Evolutionary conservation across 2,888 invertebrate species (phyloP).

Genomic region (Macrosoma leucophasiata): DNA sequence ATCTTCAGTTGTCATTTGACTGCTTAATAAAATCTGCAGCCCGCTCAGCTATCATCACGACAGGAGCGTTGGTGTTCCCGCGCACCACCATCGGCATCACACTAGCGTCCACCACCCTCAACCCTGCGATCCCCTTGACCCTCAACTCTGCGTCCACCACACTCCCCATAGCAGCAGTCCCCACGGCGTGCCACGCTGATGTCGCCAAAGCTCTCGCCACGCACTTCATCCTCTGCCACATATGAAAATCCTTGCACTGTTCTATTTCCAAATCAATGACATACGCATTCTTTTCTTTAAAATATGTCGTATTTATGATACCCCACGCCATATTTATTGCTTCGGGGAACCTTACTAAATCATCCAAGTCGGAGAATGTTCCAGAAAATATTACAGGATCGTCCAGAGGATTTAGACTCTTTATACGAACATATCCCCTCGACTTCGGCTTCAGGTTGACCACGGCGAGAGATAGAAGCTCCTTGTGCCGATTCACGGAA

Average conservation of each 20-base stretch:
- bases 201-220: slow-evolving; percentile 39
- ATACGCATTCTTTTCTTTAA: slow-evolving; percentile 37
- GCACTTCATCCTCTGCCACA: slow-evolving; percentile 61
- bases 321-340: slow-evolving; percentile 39
- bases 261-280: slow-evolving; percentile 38
- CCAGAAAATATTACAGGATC: slow-evolving; percentile 50
- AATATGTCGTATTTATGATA: slow-evolving; percentile 42
- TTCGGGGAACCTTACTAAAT: slow-evolving; percentile 40
- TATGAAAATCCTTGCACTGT: slow-evolving; percentile 35
- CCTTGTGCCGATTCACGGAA: slow-evolving; percentile 34
- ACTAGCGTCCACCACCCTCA: slow-evolving; percentile 59
- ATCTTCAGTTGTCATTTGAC: no score
- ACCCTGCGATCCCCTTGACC: slow-evolving; percentile 37
- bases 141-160: slow-evolving; percentile 43
- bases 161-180: slow-evolving; percentile 51
- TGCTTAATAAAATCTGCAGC: slow-evolving; percentile 50
- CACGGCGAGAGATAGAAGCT: slow-evolving; percentile 45
- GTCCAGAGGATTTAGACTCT: slow-evolving; percentile 35
- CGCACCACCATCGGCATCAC: slow-evolving; percentile 49
- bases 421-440: slow-evolving; percentile 42
- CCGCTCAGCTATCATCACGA: slow-evolving; percentile 58
- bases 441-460: slow-evolving; percentile 55
- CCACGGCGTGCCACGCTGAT: slow-evolving; percentile 60
- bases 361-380: slow-evolving; percentile 40
- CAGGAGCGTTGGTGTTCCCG: slow-evolving; percentile 60